These are phyloP conservation scores for Nomada fabriciana DNA, from an alignment of 2,888 invertebrate species.

Conservation along the genomic window DNA sequence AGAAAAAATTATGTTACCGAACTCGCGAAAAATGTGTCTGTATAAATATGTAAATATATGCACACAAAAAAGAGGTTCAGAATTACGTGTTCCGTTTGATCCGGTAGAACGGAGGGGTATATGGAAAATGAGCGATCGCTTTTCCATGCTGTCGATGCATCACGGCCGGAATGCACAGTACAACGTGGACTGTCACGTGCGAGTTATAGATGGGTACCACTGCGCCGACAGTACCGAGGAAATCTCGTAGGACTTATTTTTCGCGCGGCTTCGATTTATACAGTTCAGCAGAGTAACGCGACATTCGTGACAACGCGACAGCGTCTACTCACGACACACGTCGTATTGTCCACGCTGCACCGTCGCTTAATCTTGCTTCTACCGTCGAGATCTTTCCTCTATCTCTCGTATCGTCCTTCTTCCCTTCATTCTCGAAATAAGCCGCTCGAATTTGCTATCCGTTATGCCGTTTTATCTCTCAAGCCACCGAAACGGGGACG, in stretches of 20 bases:
- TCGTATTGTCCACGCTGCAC: slow-evolving; percentile 65
- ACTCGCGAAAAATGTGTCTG: too few relatives aligned
- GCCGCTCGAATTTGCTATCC: slow-evolving; percentile 49
- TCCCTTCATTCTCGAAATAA: slow-evolving; percentile 40
- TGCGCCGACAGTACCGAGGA: slow-evolving; percentile 17
- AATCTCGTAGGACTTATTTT: slow-evolving; percentile 45
- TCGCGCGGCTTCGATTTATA: slow-evolving; percentile 67
- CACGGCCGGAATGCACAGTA: slow-evolving; percentile 27
- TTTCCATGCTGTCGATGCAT: slow-evolving; percentile 38
- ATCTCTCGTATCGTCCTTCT: slow-evolving; percentile 21
- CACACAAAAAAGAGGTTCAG: neutral
- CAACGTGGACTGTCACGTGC: slow-evolving; percentile 21
- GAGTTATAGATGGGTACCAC: slow-evolving; percentile 54
- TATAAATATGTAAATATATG: too few relatives aligned
- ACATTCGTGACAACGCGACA: slow-evolving; percentile 60
- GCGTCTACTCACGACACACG: slow-evolving; percentile 57
- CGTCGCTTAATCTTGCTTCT: slow-evolving; percentile 69
- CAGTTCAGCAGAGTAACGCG: slow-evolving; percentile 57
- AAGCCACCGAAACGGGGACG: slow-evolving; percentile 12
- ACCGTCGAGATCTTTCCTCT: slow-evolving; percentile 40
- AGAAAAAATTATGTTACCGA: too few relatives aligned
- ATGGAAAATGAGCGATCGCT: slow-evolving; percentile 41
- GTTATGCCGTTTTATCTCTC: slow-evolving; percentile 21
- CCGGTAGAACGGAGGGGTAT: neutral
- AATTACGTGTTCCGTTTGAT: neutral